Conservation (phyloP, 2,888 invertebrate genomes). For the Globia sparganii region DNA sequence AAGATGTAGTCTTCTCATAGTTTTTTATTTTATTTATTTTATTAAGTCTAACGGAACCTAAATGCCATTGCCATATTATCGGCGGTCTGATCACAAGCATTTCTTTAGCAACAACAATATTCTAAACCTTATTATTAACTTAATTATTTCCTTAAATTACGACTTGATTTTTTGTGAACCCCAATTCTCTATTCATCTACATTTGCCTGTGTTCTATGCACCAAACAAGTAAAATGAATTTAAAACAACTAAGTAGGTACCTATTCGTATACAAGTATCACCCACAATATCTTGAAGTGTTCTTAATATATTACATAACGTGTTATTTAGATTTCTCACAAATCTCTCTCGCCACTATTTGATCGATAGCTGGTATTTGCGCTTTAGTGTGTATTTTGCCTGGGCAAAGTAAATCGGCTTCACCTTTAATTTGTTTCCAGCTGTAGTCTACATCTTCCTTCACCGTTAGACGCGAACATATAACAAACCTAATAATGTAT, state of each 20-base stretch:
- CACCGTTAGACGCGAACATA: slow-evolving; percentile 94
- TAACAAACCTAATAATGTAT: slow-evolving; percentile 94
- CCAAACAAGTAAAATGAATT: slow-evolving; percentile 24
- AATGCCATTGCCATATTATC: slow-evolving; percentile 23
- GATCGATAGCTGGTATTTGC: slow-evolving; percentile 79
- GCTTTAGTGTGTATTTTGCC: slow-evolving; percentile 76
- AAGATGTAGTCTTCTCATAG: slow-evolving; percentile 28
- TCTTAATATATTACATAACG: neutral
- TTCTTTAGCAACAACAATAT: slow-evolving; percentile 32
- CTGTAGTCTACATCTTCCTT: slow-evolving; percentile 94
- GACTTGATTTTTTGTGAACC: slow-evolving; percentile 36
- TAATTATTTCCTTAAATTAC: slow-evolving; percentile 26
- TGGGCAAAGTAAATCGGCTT: slow-evolving; percentile 83
- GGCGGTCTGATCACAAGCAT: slow-evolving; percentile 41
- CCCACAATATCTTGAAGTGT: neutral
- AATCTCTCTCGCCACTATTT: slow-evolving; percentile 76
- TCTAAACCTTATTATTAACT: slow-evolving; percentile 2
- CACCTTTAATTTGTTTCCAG: slow-evolving; percentile 92
- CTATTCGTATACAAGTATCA: slow-evolving; percentile 44
- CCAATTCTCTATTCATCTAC: slow-evolving; percentile 8
- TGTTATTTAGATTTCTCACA: slow-evolving; percentile 84
- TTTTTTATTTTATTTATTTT: slow-evolving; percentile 41
- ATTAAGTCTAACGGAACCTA: slow-evolving; percentile 29
- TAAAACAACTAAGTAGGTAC: neutral
- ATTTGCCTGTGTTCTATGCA: slow-evolving; percentile 3